Evolutionary conservation across 2,113 vertebrate species (phyloP).

Genomic region (Rhinichthys klamathensis): DNA sequence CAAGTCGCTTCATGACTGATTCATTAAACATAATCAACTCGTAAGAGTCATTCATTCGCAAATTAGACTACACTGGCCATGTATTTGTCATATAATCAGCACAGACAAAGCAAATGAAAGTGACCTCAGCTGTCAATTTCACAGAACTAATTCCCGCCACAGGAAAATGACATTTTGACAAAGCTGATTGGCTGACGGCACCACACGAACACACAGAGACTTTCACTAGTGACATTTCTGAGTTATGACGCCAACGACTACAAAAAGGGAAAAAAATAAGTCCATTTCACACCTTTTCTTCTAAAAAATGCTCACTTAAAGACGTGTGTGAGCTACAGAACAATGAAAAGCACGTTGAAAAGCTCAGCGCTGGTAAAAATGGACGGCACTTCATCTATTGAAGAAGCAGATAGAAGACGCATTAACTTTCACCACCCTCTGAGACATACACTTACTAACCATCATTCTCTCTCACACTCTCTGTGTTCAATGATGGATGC

Average conservation of each 20-base stretch:
- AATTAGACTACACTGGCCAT: not conserved
- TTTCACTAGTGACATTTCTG: not conserved
- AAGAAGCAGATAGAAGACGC: constrained; percentile 1
- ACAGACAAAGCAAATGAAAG: not conserved
- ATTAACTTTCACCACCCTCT: constrained; percentile 21
- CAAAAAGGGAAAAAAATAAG: not conserved
- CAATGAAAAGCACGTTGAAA: not conserved
- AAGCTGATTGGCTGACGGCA: not conserved
- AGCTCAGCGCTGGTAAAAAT: not conserved
- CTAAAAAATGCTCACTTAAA: not conserved
- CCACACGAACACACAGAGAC: not conserved
- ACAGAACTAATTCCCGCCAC: not conserved
- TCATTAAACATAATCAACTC: not conserved
- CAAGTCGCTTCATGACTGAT: not conserved
- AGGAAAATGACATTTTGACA: not conserved
- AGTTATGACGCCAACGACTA: not conserved
- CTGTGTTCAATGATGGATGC: not conserved
- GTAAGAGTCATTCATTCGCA: not conserved
- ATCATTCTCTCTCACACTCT: constrained; percentile 15
- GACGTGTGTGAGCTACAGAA: not conserved
- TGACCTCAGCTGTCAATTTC: not conserved
- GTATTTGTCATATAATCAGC: not conserved
- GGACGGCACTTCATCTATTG: not conserved
- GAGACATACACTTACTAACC: not conserved
- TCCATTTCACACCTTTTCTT: not conserved